A percentile compares a stretch with the other conserved stretches of the same genome.
Conservation (phyloP, 2,888 invertebrate genomes). For the Amphipyra berbera region DNA sequence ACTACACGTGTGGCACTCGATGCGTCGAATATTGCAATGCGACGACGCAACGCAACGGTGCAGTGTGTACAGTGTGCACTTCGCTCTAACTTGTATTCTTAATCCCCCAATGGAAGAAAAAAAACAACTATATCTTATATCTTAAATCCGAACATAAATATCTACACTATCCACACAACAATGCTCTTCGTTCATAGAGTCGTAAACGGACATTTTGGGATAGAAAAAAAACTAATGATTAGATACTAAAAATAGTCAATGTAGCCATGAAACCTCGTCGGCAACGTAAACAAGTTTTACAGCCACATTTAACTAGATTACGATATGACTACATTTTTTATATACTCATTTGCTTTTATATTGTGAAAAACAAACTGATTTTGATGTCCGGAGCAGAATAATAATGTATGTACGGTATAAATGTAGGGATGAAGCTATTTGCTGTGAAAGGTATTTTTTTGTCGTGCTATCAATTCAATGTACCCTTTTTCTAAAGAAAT, state of each 20-base stretch:
- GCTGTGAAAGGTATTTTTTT: too few species aligned
- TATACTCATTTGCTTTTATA: conserved; percentile 44
- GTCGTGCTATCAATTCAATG: too few species aligned
- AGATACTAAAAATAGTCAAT: conserved; percentile 42
- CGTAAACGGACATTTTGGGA: conserved; percentile 28
- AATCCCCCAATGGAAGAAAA: too few species aligned
- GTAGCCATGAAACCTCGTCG: conserved; percentile 34
- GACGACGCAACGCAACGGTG: too few species aligned
- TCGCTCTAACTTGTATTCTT: too few species aligned
- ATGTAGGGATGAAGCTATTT: neutral
- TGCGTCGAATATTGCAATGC: too few species aligned
- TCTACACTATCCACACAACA: neutral
- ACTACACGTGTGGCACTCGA: too few species aligned
- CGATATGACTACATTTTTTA: conserved; percentile 50
- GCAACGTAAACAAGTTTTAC: conserved; percentile 56
- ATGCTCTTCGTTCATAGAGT: conserved; percentile 9
- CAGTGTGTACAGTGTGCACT: too few species aligned
- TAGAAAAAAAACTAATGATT: conserved; percentile 39
- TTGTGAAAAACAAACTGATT: conserved; percentile 45
- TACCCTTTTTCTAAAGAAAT: too few species aligned
- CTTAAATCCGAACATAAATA: neutral
- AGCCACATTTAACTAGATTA: conserved; percentile 50
- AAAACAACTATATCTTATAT: too few species aligned
- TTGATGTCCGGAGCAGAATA: conserved; percentile 13
- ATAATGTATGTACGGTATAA: neutral